Conservation (phyloP, 2,113 vertebrate species). For the Myrmecobius fasciatus region DNA sequence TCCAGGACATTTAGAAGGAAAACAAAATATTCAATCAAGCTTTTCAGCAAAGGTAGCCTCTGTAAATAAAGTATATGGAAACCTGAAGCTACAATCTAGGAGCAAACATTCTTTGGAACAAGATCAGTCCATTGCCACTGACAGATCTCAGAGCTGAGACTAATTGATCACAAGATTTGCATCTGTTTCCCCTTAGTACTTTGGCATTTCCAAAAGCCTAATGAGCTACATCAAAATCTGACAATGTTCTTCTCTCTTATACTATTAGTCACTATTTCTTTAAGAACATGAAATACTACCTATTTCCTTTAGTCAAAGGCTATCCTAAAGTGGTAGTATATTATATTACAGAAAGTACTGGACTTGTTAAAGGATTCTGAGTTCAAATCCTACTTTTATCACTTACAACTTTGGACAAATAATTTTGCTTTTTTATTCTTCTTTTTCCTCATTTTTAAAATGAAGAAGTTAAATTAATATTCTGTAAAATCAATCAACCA, state of each 20-base stretch:
- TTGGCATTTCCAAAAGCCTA: neutral
- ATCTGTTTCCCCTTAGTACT: neutral
- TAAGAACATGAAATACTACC: neutral
- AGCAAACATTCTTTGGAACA: slow-evolving; percentile 2
- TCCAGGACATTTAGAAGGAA: neutral
- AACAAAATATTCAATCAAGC: slow-evolving; percentile 10
- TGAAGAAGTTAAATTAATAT: too few species aligned
- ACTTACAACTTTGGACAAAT: too few species aligned
- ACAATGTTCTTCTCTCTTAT: neutral
- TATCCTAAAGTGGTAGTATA: neutral
- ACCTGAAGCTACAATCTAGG: neutral
- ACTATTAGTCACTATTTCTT: neutral
- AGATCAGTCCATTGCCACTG: neutral
- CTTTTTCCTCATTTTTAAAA: too few species aligned
- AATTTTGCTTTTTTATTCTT: too few species aligned
- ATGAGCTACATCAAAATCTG: neutral
- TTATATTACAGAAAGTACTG: neutral
- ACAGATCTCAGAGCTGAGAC: neutral
- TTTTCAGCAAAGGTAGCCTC: slow-evolving; percentile 5
- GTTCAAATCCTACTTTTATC: too few species aligned
- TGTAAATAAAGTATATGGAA: slow-evolving; percentile 25
- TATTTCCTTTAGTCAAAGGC: neutral
- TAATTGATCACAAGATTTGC: neutral
- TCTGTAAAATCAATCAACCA: neutral
- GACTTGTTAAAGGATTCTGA: neutral